Percentiles rank a stretch among this genome's conserved stretches.
phyloP scores from a whole-genome alignment of 2,113 vertebrate genomes.

The Coregonus clupeaformis region DNA sequence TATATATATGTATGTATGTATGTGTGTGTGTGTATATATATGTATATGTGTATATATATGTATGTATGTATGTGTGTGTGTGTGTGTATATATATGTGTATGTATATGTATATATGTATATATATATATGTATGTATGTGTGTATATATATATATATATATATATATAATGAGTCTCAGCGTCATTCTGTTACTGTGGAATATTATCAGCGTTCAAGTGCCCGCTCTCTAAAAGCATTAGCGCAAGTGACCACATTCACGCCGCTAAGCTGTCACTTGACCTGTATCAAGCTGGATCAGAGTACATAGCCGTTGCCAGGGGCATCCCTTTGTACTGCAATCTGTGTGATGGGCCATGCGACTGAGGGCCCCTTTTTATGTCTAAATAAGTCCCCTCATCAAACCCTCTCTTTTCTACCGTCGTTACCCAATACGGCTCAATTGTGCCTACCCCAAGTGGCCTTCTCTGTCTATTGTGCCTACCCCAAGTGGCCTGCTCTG shows the following conservation, averaged over 20 bases:
- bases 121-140: no score
- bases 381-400: slow-evolving; percentile 20
- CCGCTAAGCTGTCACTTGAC: slow-evolving; percentile 35
- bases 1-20: no score
- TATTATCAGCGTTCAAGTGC: background rate
- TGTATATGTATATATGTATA: no score
- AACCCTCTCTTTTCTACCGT: slow-evolving; percentile 14
- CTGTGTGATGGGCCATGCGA: slow-evolving; percentile 24
- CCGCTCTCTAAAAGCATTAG: slow-evolving; percentile 5
- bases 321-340: slow-evolving; percentile 37
- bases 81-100: no score
- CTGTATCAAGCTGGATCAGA: slow-evolving; percentile 10
- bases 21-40: no score
- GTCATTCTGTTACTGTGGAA: no score
- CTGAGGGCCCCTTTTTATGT: slow-evolving; percentile 25
- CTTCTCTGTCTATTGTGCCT: slow-evolving; percentile 4
- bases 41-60: no score
- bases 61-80: no score
- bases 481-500: slow-evolving; percentile 25
- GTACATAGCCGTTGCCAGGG: slow-evolving; percentile 14
- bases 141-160: no score
- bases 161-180: no score
- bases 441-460: slow-evolving; percentile 36
- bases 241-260: slow-evolving; percentile 14
- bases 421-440: slow-evolving; percentile 32